Conservation (phyloP, 2,888 invertebrate species). For the Brachynemurus nebulosus region DNA sequence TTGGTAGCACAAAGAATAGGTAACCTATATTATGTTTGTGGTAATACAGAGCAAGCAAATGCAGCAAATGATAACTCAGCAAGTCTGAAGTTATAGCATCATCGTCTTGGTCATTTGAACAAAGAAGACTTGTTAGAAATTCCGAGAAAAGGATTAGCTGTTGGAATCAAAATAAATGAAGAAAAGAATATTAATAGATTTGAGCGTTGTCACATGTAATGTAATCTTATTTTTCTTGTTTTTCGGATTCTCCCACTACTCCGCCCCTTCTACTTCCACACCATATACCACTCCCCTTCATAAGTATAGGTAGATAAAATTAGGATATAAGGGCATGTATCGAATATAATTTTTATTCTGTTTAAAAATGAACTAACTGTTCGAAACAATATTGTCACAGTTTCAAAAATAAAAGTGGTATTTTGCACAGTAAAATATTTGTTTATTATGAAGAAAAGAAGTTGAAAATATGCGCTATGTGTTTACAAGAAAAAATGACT, state of each 20-base stretch:
- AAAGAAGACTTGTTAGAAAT: conserved; percentile 1
- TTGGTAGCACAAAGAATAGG: neutral
- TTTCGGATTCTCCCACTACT: too few species aligned
- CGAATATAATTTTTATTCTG: too few species aligned
- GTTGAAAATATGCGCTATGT: conserved; percentile 11
- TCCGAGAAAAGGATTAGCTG: neutral
- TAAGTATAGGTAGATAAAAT: too few species aligned
- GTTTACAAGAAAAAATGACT: conserved; percentile 12
- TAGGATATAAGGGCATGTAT: too few species aligned
- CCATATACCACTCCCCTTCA: too few species aligned
- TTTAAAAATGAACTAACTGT: too few species aligned
- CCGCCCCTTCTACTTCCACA: too few species aligned
- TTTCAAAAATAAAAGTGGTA: too few species aligned
- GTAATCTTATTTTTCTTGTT: too few species aligned
- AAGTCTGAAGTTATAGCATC: conserved; percentile 2
- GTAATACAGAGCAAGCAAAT: conserved; percentile 1
- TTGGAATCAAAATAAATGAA: neutral
- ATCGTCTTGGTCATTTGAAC: conserved; percentile 2
- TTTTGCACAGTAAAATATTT: too few species aligned
- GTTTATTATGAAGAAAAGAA: neutral
- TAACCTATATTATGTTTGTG: neutral
- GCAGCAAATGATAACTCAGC: conserved; percentile 3
- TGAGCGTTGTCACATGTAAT: too few species aligned
- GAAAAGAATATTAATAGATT: neutral
- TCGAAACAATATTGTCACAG: too few species aligned